Evolutionary conservation across 2,888 invertebrate genomes (phyloP), one percentile per base, ranked within the genome.

Genomic region (Dimorphilus gyrociliatus): DNA sequence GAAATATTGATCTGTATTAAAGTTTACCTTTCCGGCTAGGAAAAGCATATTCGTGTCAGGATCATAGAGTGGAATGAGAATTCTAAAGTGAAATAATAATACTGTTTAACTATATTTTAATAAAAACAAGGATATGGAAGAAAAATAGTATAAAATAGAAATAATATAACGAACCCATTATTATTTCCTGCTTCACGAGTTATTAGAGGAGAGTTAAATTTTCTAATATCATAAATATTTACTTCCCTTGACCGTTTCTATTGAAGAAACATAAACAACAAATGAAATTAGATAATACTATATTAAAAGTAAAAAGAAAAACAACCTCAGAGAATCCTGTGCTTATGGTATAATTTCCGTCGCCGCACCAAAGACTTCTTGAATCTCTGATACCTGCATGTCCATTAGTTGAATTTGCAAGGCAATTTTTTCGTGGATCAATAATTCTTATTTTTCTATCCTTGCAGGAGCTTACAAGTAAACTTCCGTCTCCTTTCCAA

Each of bases 1-100:
- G n/a, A n/a, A n/a, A n/a, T n/a, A n/a, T n/a, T n/a, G n/a, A n/a
- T n/a, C n/a, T n/a, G n/a, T n/a, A n/a, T n/a, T n/a, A n/a, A n/a
- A n/a, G n/a, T 40, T 42, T 44, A 62, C 88, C 69, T 88, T 88
- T 23, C 88, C 90, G 32, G 82, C 81, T 34, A 92, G 67, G 68
- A 90, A 88, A 36, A 90, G 69, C 85, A 92, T 86, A 47, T 80
- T 80, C 23, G 92, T 90, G 53, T 92, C 90, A 10, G 78, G 67
- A 65, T 92, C 92, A 59, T 75, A 88, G 4, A 90, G 68, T 0
- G 90, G 90, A 72, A 90, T 84, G 39, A 90, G 67, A 36, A 86
- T 78, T 17, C 74, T 73, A 46, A 16, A 53, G 38, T 27, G 44
- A 19, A 24, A 13, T 12, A n/a, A n/a, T n/a, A n/a, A n/a, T n/a